Evolutionary conservation across 2,113 vertebrate species (phyloP), one percentile per base, ranked within the genome.

Genomic region (Campylomormyrus numenius): DNA sequence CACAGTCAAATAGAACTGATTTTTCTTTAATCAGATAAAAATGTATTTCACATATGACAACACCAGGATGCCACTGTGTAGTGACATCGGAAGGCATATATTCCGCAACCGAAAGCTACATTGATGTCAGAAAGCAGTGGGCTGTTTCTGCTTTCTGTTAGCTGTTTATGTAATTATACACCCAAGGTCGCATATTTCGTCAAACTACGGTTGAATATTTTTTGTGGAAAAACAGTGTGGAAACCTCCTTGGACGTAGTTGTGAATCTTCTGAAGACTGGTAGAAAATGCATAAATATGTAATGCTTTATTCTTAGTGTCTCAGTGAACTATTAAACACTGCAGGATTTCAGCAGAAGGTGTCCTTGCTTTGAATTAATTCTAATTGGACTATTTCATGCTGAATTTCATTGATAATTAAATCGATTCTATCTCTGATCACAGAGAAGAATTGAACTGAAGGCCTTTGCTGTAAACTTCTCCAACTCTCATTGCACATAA

Each of bases 251-350:
- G 89, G 52, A 80, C 42, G 80, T 15, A 48, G 17, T 80, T 74
- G n/a, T 13, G 15, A 45, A 80, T 84, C 17, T 88, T 66, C n/a
- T 53, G 27, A 87, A 87, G 85, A 56, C 50, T 9, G 31, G n/a
- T 35, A 77, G 31, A 77, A 35, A 46, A 88, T 27, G 19, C 7
- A 42, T 62, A 62, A 88, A 88, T 62, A 62, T 66, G 39, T 88
- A 46, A 62, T 42, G 31, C 19, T 8, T 88, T 62, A 62, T 88
- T 42, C 53, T 85, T 91, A 70, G 90, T 89, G 90, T 90, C 87
- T 49, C 90, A 91, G 90, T 88, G 83, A 90, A 89, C 87, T 77
- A 62, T 87, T 91, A 90, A 70, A 77, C 48, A 90, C 46, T 66
- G 53, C 66, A n/a, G 45, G 53, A 91, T 90, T 90, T 85, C 53